Evolutionary conservation across 2,888 invertebrate genomes (phyloP), one percentile per base, ranked within the genome.

Genomic region (Coleophora deauratella): DNA sequence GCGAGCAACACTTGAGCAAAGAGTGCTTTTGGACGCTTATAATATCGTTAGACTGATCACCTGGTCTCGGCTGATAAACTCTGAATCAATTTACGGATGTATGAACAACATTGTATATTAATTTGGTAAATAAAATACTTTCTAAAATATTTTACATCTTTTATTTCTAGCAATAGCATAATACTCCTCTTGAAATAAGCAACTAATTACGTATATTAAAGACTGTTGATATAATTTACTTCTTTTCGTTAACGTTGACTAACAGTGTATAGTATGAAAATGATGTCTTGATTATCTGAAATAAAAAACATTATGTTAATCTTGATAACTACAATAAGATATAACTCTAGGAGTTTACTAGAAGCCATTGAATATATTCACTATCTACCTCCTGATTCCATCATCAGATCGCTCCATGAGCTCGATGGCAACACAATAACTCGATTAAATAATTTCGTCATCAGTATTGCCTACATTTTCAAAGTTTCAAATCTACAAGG

Each of bases 121-220:
- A 81, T 82, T 82, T 84, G 80, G 71, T 82, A 75, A 85, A 84
- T 85, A 84, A 84, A 84, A 79, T 72, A 73, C 72, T 79, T 71
- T 78, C 72, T 66, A 51, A n/a, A 71, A 71, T 66, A 64, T 57
- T 50, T 45, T 62, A 64, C 57, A 54, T 51, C 55, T 59, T 52
- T 45, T 45, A 36, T 37, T 37, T 43, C 11, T 43, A 35, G 32
- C 6, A 7, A 34, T 41, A n/a, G 37, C 41, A 38, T 41, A 44
- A 41, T 35, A 42, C 36, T 31, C 10, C n/a, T n/a, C 10, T 21
- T 21, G 21, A 21, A 21, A 21, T 21, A 21, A n/a, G n/a, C n/a
- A n/a, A n/a, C n/a, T n/a, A n/a, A n/a, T n/a, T n/a, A n/a, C n/a
- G n/a, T n/a, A n/a, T n/a, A n/a, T 8, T 28, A 28, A 28, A 28